Conservation (phyloP, 1,140 invertebrate species). For the Atopsyche davidsoni region DNA sequence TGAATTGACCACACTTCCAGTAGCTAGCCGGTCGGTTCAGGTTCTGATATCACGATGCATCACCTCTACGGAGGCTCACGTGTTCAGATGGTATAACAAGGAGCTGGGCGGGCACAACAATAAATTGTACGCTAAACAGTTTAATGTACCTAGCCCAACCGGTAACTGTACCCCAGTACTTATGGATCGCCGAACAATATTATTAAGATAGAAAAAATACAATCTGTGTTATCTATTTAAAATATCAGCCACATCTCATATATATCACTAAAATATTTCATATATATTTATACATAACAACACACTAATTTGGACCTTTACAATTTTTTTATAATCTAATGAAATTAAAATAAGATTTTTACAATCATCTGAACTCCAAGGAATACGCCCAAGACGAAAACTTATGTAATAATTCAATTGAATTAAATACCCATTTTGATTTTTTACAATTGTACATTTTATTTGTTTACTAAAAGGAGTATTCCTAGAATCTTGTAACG, state of each 20-base stretch:
- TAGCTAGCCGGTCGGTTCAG: too few relatives aligned
- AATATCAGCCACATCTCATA: too few relatives aligned
- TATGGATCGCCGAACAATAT: too few relatives aligned
- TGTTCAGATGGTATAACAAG: background rate
- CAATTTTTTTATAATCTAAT: background rate
- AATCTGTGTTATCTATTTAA: too few relatives aligned
- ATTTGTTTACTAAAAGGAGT: too few relatives aligned
- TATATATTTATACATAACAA: background rate
- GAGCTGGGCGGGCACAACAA: background rate
- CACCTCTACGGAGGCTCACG: background rate
- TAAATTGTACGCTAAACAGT: conserved; percentile 3
- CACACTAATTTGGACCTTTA: background rate
- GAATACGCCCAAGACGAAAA: background rate
- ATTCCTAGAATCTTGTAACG: too few relatives aligned
- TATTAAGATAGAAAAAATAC: too few relatives aligned
- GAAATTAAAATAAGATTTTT: background rate
- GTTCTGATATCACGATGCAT: too few relatives aligned
- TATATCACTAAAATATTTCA: background rate
- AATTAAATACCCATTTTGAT: too few relatives aligned
- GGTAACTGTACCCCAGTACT: too few relatives aligned
- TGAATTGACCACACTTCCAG: too few relatives aligned
- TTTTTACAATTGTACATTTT: too few relatives aligned
- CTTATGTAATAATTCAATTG: background rate
- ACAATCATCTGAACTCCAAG: background rate
- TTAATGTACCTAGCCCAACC: background rate